A percentile compares a stretch with the other conserved stretches of the same genome.
Conservation (phyloP, 1,140 invertebrate species). For the Heliconius congener region DNA sequence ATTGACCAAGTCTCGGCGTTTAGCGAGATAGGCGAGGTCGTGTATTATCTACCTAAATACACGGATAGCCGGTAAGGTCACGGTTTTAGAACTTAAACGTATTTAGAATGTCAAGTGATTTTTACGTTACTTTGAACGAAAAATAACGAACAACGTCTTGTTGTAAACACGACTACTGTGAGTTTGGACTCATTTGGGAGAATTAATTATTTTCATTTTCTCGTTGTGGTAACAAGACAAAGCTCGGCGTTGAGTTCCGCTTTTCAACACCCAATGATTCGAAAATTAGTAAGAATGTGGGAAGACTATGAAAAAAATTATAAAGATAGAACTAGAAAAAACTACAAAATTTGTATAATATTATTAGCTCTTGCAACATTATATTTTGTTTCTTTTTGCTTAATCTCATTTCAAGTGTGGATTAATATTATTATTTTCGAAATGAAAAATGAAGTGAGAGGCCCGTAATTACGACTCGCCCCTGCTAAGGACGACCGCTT, state of each 20-base stretch:
- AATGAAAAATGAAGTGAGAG: slow-evolving; percentile 23
- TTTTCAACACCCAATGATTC: too few relatives aligned
- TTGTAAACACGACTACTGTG: too few relatives aligned
- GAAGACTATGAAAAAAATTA: too few relatives aligned
- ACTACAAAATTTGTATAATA: too few relatives aligned
- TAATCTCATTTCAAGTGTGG: not conserved
- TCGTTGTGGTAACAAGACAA: too few relatives aligned
- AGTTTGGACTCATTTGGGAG: too few relatives aligned
- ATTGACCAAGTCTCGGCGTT: slow-evolving; percentile 15
- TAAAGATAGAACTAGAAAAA: too few relatives aligned
- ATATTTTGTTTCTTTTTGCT: not conserved
- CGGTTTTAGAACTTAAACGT: not conserved
- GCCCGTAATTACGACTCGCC: slow-evolving; percentile 27
- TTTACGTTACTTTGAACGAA: not conserved
- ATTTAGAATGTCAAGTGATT: not conserved
- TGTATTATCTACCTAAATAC: slow-evolving; percentile 19
- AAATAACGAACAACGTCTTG: not conserved
- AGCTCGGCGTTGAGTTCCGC: too few relatives aligned
- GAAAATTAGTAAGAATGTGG: too few relatives aligned
- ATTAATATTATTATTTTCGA: not conserved
- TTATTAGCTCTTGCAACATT: too few relatives aligned
- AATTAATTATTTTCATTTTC: too few relatives aligned
- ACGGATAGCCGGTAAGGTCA: slow-evolving; percentile 27
- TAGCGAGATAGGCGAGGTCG: slow-evolving; percentile 19
- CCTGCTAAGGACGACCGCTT: slow-evolving; percentile 32